Conservation (phyloP, 2,888 invertebrate species). For the Orthosia gothica region DNA sequence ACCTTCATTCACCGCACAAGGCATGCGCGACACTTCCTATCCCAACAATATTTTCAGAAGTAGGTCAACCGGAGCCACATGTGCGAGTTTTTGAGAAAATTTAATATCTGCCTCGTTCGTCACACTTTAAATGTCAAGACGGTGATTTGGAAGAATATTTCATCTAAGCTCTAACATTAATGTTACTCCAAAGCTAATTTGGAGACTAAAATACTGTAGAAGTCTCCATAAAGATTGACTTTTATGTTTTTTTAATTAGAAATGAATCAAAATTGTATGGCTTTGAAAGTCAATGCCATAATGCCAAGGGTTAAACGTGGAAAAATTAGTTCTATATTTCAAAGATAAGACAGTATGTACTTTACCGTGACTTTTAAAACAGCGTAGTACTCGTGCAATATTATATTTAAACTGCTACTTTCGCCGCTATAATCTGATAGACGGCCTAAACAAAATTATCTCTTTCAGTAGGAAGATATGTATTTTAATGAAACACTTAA, state of each 20-base stretch:
- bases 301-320: neutral
- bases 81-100: slow-evolving; percentile 56
- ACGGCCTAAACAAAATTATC: too few species aligned
- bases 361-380: too few species aligned
- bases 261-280: neutral
- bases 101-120: slow-evolving; percentile 54
- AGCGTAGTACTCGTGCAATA: too few species aligned
- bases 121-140: slow-evolving; percentile 56
- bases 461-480: too few species aligned
- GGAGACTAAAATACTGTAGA: neutral
- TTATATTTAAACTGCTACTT: too few species aligned
- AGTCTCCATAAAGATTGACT: neutral
- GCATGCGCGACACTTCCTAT: slow-evolving; percentile 4
- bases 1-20: neutral
- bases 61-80: slow-evolving; percentile 56
- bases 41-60: slow-evolving; percentile 34
- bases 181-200: neutral
- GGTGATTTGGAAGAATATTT: slow-evolving; percentile 41
- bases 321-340: neutral
- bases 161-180: slow-evolving; percentile 2
- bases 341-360: neutral
- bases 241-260: neutral
- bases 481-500: neutral
- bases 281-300: neutral
- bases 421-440: too few species aligned